Percentiles rank a stretch among this genome's conserved stretches.
Evolutionary conservation across 2,797 vertebrate species (phyloP).

Genomic region (Anableps anableps): DNA sequence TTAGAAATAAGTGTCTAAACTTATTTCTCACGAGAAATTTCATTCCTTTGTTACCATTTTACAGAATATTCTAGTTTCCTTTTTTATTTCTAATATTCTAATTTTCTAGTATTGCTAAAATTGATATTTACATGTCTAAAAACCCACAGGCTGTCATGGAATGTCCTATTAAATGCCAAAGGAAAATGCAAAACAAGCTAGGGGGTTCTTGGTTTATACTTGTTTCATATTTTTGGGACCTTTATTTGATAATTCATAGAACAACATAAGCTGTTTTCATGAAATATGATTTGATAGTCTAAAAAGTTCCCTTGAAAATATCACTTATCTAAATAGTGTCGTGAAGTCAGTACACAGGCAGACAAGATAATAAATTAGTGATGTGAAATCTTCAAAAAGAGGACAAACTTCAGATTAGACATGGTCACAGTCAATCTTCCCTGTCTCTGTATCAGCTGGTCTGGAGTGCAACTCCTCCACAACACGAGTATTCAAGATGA

Average conservation of each 20-base stretch:
- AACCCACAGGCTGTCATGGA: background rate
- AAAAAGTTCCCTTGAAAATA: constrained; percentile 9
- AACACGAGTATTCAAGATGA: constrained; percentile 33
- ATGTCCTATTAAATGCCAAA: background rate
- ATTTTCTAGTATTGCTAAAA: background rate
- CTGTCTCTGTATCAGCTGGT: constrained; percentile 36
- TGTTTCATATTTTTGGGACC: background rate
- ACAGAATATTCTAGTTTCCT: background rate
- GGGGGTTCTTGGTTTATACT: background rate
- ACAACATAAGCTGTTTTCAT: background rate
- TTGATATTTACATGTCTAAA: background rate
- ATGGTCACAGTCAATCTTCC: constrained; percentile 21
- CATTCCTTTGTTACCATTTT: background rate
- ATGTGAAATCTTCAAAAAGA: constrained; percentile 48
- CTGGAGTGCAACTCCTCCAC: constrained; percentile 26
- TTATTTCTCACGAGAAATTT: background rate
- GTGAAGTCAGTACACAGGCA: constrained; percentile 14
- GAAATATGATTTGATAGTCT: background rate
- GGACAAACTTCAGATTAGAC: constrained; percentile 49
- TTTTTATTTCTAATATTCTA: background rate
- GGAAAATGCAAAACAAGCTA: background rate
- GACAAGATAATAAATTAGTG: constrained; percentile 22
- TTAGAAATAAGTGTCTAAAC: background rate
- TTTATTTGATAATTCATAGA: background rate
- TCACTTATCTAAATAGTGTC: background rate